Conservation (phyloP, 2,888 invertebrate species). For the Parasteatoda lunata region DNA sequence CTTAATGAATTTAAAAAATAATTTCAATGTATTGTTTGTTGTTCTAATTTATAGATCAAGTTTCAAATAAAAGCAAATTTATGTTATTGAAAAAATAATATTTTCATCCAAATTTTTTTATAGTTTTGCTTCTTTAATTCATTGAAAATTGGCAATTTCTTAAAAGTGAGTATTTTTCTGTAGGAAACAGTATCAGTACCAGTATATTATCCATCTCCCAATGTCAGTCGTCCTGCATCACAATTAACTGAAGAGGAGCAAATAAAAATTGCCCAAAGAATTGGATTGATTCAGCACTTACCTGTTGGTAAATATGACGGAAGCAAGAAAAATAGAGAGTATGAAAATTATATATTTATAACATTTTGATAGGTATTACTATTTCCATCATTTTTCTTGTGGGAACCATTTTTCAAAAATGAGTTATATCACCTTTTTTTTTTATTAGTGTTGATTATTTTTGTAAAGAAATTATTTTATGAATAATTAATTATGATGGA, state of each 20-base stretch:
- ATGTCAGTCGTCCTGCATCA: conserved; percentile 79
- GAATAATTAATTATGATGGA: neutral
- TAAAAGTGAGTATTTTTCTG: neutral
- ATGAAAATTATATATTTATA: conserved; percentile 71
- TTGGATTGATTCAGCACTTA: conserved; percentile 90
- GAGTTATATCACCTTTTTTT: too few species aligned
- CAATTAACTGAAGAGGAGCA: conserved; percentile 86
- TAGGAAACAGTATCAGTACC: conserved; percentile 66
- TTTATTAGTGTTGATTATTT: too few species aligned
- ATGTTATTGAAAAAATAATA: too few species aligned
- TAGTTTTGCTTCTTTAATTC: too few species aligned
- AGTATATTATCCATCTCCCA: conserved; percentile 80
- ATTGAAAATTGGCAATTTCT: too few species aligned
- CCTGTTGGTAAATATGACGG: conserved; percentile 90
- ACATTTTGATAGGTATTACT: neutral
- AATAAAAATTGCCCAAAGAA: conserved; percentile 88
- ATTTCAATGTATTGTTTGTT: too few species aligned
- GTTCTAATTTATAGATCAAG: too few species aligned
- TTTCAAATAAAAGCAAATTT: too few species aligned
- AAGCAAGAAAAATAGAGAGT: conserved; percentile 85
- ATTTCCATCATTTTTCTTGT: neutral
- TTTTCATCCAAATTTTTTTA: too few species aligned
- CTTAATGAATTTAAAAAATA: too few species aligned
- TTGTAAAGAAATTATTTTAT: neutral
- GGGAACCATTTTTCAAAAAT: too few species aligned